Evolutionary conservation across 2,888 invertebrate species (phyloP).

Genomic region (Crocallis elinguaria): DNA sequence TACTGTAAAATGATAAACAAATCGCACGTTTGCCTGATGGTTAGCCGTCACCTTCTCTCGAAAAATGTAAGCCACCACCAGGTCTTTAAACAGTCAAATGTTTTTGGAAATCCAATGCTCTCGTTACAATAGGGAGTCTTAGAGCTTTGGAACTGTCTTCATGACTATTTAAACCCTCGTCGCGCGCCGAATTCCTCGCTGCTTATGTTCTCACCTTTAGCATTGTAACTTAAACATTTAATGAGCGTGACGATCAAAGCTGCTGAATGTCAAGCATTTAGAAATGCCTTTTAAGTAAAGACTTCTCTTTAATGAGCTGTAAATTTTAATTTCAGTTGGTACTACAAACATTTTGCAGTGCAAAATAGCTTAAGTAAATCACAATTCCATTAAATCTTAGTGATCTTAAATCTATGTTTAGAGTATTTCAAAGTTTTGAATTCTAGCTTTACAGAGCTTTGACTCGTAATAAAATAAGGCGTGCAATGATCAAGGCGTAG

Average conservation of each 20-base stretch:
- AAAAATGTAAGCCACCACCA: too few species aligned
- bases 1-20: too few species aligned
- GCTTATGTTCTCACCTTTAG: slow-evolving; percentile 52
- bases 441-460: too few species aligned
- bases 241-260: slow-evolving; percentile 35
- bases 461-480: too few species aligned
- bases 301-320: slow-evolving; percentile 18
- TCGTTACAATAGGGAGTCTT: background rate
- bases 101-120: too few species aligned
- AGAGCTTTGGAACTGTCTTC: background rate
- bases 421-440: too few species aligned
- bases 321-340: background rate
- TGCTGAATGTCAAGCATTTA: slow-evolving; percentile 31
- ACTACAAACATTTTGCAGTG: background rate
- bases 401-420: too few species aligned
- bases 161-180: slow-evolving; percentile 31
- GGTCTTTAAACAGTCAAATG: background rate
- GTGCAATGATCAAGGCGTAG: too few species aligned
- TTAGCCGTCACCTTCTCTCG: too few species aligned
- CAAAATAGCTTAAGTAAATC: background rate
- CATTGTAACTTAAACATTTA: slow-evolving; percentile 53
- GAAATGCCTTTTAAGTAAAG: too few species aligned
- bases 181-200: slow-evolving; percentile 28
- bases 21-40: too few species aligned
- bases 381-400: too few species aligned